Conservation (phyloP, 2,888 invertebrate species). For the Trisateles emortualis region DNA sequence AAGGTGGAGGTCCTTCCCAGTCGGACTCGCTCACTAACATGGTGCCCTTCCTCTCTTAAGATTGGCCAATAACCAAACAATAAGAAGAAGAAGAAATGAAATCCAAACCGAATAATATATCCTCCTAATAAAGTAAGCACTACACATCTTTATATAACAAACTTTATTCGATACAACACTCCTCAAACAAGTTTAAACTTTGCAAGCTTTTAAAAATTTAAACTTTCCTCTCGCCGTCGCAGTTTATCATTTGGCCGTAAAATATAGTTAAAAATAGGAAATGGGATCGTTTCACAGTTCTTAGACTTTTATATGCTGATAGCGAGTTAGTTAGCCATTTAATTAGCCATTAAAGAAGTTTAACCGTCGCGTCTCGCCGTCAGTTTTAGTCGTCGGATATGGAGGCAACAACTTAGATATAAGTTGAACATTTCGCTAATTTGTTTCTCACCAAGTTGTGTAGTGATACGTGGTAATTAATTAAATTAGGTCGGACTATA, state of each 20-base stretch:
- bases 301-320: constrained; percentile 31
- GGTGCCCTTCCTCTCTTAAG: no score
- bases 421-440: constrained; percentile 19
- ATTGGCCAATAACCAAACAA: no score
- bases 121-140: not conserved
- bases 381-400: constrained; percentile 31
- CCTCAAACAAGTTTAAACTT: constrained; percentile 2
- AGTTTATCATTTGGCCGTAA: constrained; percentile 29
- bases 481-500: not conserved
- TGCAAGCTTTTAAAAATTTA: constrained; percentile 14
- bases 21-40: no score
- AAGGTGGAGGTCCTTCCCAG: no score
- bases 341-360: constrained; percentile 73
- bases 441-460: constrained; percentile 1
- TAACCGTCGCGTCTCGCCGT: constrained; percentile 44
- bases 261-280: constrained; percentile 57
- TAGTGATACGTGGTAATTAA: not conserved
- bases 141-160: constrained; percentile 6
- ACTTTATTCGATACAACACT: constrained; percentile 3
- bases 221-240: constrained; percentile 12
- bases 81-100: no score
- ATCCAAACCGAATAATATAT: not conserved
- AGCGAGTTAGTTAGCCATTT: constrained; percentile 52
- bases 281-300: constrained; percentile 44
- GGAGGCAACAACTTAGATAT: constrained; percentile 15